These are phyloP conservation scores for Drosophila parthenogenetica DNA, from an alignment of 2,888 invertebrate genomes.

Conservation along the genomic window DNA sequence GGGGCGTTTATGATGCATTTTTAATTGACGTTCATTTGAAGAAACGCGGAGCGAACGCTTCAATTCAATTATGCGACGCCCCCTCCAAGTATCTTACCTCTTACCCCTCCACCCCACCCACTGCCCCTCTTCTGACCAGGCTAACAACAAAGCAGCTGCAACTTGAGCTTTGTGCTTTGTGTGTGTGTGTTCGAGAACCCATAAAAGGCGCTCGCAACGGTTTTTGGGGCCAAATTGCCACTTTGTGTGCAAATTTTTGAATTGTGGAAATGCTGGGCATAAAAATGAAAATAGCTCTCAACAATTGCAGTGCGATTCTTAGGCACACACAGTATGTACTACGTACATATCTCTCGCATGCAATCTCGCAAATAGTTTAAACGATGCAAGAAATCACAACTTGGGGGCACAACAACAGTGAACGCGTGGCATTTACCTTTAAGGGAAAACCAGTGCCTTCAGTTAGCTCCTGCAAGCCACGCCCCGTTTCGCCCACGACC, in stretches of 20 bases:
- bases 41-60: constrained; percentile 74
- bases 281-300: constrained; percentile 60
- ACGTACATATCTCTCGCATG: constrained; percentile 59
- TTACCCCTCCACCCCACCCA: not conserved
- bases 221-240: constrained; percentile 79
- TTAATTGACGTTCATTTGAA: constrained; percentile 80
- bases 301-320: constrained; percentile 58
- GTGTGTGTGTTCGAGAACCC: constrained; percentile 36
- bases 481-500: constrained; percentile 50
- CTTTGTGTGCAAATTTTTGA: constrained; percentile 83
- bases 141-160: constrained; percentile 35
- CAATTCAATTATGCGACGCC: constrained; percentile 75
- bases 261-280: constrained; percentile 72
- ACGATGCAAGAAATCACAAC: constrained; percentile 55
- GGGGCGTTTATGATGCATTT: constrained; percentile 80
- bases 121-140: not conserved
- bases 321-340: not conserved
- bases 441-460: constrained; percentile 2
- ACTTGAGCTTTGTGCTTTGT: constrained; percentile 16
- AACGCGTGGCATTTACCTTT: constrained; percentile 46
- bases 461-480: constrained; percentile 46
- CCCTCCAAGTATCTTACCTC: not conserved
- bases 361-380: constrained; percentile 77
- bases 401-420: constrained; percentile 30
- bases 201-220: constrained; percentile 79